Base-by-base conservation (phyloP, 2,888 invertebrate genomes). In the Bembecia ichneumoniformis region DNA sequence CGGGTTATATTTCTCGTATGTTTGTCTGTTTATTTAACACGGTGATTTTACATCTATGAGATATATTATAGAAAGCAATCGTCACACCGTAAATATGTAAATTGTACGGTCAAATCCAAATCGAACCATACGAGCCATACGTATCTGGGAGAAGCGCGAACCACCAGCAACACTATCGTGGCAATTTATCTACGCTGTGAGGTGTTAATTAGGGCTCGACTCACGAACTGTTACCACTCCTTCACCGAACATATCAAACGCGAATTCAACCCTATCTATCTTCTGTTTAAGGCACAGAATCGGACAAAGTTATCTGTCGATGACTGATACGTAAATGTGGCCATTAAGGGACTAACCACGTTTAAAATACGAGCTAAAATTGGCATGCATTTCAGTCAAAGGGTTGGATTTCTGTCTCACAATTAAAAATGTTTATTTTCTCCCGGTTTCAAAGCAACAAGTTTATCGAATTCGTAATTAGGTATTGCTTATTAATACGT, bases 151-250 rank as follows among this genome's bases (percentile, higher is more conserved):
- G 63, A 63, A 65, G 64, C 65, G 64, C 66, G 64, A 71, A 73
- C 62, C 65, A 28, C 66, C 69, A 63, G 55, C 58, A 66, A 64
- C 71, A 66, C 66, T 78, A 87, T 87, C 87, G 54, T 46, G 63
- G 67, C 86, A 83, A 84, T 86, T 87, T 86, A 87, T 87, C 86
- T 77, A 64, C 66, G 69, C 68, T 69, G 68, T 62, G 67, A 82
- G 80, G 87, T 86, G 86, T 87, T 87, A 87, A 87, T 87, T 87
- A 87, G 81, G 74, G 69, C 75, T 74, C 69, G 76, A 76, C 84
- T 84, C 86, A 87, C 86, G 86, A n/a, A 86, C 83, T 77, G 71
- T 70, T 71, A 69, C 74, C 71, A 74, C 74, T 72, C 68, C 62
- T 66, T 60, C 58, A 48, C 53, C 16, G 35, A 49, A 35, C 2